A percentile compares a stretch with the other conserved stretches of the same genome.
Conservation (phyloP, 2,797 vertebrate species). For the Sebastes jordani region DNA sequence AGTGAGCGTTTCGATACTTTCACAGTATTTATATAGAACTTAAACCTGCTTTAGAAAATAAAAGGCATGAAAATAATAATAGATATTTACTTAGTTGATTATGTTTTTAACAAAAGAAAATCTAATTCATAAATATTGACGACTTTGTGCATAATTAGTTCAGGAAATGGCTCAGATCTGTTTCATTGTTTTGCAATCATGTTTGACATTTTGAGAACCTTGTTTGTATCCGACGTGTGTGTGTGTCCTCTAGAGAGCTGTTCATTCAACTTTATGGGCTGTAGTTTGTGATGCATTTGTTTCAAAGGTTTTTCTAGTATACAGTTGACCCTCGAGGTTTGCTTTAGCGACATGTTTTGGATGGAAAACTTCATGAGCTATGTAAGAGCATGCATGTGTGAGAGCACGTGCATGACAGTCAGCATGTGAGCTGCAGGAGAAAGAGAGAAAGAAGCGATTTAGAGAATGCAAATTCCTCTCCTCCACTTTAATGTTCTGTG, state of each 20-base stretch:
- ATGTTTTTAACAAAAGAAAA: neutral
- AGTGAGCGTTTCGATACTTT: no score
- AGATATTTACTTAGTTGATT: neutral
- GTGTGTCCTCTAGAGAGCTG: neutral
- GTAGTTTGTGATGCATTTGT: neutral
- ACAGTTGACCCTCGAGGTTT: neutral
- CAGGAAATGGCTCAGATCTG: neutral
- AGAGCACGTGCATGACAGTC: neutral
- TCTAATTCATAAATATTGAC: neutral
- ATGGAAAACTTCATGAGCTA: neutral
- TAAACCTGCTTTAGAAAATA: no score
- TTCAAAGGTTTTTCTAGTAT: no score
- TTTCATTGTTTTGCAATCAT: neutral
- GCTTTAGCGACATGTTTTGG: neutral
- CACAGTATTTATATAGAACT: no score
- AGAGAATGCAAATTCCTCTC: constrained; percentile 70
- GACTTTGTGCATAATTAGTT: neutral
- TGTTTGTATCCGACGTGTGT: neutral
- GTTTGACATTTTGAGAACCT: neutral
- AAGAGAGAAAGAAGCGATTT: constrained; percentile 35
- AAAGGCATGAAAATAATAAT: no score
- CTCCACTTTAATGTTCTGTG: constrained; percentile 60
- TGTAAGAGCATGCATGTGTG: neutral
- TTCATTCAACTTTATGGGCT: neutral
- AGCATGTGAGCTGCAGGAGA: constrained; percentile 10